A percentile compares a stretch with the other conserved stretches of the same genome.
Evolutionary conservation across 2,888 invertebrate species (phyloP).

Genomic region (Sycophila texana): DNA sequence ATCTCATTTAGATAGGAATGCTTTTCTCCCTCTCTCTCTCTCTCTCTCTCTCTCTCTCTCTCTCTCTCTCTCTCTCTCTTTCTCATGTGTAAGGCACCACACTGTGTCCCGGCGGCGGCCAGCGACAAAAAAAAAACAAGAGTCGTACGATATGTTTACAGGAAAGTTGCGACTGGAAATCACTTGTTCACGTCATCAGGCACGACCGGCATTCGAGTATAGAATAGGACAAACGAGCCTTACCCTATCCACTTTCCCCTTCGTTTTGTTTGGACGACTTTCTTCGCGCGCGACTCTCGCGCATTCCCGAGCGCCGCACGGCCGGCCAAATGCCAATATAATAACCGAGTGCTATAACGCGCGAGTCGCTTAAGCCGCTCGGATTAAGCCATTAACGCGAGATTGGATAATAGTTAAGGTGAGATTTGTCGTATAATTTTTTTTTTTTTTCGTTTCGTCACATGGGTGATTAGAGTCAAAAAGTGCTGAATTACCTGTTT

Average conservation of each 20-base stretch:
- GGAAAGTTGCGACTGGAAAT: constrained; percentile 43
- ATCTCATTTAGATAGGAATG: constrained; percentile 21
- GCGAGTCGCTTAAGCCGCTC: neutral
- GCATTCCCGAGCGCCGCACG: constrained; percentile 58
- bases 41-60: neutral
- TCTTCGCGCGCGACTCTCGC: neutral
- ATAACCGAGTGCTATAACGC: neutral
- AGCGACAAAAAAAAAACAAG: neutral
- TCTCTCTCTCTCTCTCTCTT: neutral
- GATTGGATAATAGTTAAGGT: neutral
- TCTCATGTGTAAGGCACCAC: neutral
- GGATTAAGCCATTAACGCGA: neutral
- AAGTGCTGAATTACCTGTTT: too few relatives aligned
- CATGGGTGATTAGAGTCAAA: too few relatives aligned
- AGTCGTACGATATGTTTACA: constrained; percentile 13
- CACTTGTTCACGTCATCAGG: constrained; percentile 42
- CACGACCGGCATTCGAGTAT: constrained; percentile 16
- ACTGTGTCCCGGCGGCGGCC: neutral
- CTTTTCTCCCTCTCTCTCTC: neutral
- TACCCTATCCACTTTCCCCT: constrained; percentile 66
- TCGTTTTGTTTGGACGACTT: too few relatives aligned
- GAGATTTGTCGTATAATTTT: neutral
- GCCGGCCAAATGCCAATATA: neutral
- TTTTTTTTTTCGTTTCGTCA: neutral
- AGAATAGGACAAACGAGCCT: constrained; percentile 57